Base-by-base conservation (phyloP, 2,888 invertebrate species). In the Trilocha varians region DNA sequence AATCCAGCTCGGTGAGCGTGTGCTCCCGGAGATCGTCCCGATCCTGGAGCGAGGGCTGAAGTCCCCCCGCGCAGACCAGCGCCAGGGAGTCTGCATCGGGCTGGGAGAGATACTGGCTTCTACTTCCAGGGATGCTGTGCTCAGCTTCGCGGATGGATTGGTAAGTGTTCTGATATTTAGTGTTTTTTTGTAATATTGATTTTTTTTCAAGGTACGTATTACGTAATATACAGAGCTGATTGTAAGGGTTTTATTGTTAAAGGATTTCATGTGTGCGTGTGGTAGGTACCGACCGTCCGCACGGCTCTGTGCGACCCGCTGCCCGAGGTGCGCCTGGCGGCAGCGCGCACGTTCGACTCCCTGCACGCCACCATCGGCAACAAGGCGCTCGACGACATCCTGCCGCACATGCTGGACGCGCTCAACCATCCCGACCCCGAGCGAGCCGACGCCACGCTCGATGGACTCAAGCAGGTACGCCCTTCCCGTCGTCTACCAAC, bases 31-130 rank as follows among this genome's bases (percentile, higher is more conserved):
- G 86, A 98, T 99, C 46, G 97, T 99, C 66, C 99, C 99, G 0
- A 98, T 99, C 65, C 85, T 99, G 52, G 98, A 99, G 79, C 89
- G 91, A 50, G 99, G 99, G 1, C 86, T 99, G 50, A 93, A 94
- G 59, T 97, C 97, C 0, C 93, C 95, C 37, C 92, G 95, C 53
- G 87, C 97, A 0, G 98, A 99, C 82, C 97, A 99, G 85, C 88
- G 99, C 13, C 98, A 99, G 80, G 99, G 99, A 52, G 99, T 99
- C 6, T 99, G 99, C 76, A 97, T 99, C 69, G 99, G 98, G 0
- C 88, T 99, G 25, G 95, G 97, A 0, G 99, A 99, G 88, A 99
- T 99, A 63, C 97, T 99, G 92, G 92, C 93, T 4, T 97, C 98
- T 39, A 99, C 98, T 3, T 97, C 96, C 44, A 91, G 92, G 58